phyloP scores from a whole-genome alignment of 1,140 invertebrate species.

The Chelonus insularis region DNA sequence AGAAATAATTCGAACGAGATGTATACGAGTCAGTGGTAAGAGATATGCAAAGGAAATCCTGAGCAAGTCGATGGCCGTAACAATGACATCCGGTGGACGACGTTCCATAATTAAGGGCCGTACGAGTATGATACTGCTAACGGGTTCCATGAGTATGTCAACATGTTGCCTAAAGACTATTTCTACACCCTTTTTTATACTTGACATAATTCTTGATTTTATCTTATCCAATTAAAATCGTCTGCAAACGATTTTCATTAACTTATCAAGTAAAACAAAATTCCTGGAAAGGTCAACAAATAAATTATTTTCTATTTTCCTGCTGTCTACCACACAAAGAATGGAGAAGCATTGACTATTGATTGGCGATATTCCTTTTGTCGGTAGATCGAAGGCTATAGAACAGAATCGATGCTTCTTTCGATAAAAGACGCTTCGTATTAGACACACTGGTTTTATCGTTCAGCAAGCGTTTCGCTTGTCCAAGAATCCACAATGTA shows the following conservation, averaged over 20 bases:
- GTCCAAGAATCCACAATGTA: constrained; percentile 6
- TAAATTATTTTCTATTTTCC: background rate
- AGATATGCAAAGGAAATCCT: constrained; percentile 21
- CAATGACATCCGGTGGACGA: constrained; percentile 29
- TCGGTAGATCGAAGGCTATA: constrained; percentile 5
- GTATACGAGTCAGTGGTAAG: background rate
- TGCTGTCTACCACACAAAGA: background rate
- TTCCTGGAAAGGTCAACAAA: background rate
- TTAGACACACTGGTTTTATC: constrained; percentile 16
- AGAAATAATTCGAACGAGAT: background rate
- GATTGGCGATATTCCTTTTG: constrained; percentile 1
- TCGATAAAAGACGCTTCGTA: background rate
- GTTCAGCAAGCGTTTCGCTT: constrained; percentile 12
- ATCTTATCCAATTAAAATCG: too few species aligned
- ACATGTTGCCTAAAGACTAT: too few species aligned
- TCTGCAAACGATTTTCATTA: too few species aligned
- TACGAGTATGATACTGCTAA: constrained; percentile 23
- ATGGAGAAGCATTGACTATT: background rate
- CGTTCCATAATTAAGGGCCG: constrained; percentile 28
- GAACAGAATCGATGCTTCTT: constrained; percentile 2
- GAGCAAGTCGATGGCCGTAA: constrained; percentile 30
- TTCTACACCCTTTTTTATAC: too few species aligned
- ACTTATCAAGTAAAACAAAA: background rate
- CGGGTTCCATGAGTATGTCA: too few species aligned
- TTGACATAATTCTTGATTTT: too few species aligned